Conservation (phyloP, 2,797 vertebrate genomes). For the Bryconaethiops microstoma region DNA sequence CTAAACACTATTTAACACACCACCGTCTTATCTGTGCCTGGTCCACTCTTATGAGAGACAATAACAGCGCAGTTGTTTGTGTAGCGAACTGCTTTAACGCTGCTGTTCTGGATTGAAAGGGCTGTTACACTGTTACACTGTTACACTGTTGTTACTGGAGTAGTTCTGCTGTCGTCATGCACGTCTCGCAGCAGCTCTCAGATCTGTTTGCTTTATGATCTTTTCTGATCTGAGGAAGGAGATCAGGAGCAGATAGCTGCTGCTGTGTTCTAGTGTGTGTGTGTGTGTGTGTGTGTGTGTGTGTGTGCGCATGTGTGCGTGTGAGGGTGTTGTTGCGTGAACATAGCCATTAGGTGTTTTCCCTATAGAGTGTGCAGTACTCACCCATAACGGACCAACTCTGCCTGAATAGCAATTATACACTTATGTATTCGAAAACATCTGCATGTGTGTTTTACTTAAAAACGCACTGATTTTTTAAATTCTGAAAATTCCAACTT, state of each 20-base stretch:
- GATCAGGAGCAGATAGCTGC: not conserved
- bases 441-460: not conserved
- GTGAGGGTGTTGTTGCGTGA: constrained; percentile 8
- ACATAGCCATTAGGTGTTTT: not conserved
- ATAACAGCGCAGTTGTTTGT: not conserved
- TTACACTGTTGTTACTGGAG: not conserved
- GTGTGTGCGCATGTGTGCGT: constrained; percentile 19
- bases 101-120: not conserved
- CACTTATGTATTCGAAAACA: too few species aligned
- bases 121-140: too few species aligned
- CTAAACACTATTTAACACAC: not conserved
- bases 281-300: constrained; percentile 22
- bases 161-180: not conserved
- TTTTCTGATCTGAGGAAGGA: constrained; percentile 17
- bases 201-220: not conserved
- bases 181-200: not conserved
- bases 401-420: too few species aligned
- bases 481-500: too few species aligned
- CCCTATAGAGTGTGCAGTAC: constrained; percentile 14
- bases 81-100: not conserved
- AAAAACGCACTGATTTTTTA: not conserved
- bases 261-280: not conserved
- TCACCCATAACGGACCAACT: not conserved
- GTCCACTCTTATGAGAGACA: not conserved
- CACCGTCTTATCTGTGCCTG: not conserved